Conservation (phyloP, 1,140 invertebrate genomes). For the Helicoverpa armigera region DNA sequence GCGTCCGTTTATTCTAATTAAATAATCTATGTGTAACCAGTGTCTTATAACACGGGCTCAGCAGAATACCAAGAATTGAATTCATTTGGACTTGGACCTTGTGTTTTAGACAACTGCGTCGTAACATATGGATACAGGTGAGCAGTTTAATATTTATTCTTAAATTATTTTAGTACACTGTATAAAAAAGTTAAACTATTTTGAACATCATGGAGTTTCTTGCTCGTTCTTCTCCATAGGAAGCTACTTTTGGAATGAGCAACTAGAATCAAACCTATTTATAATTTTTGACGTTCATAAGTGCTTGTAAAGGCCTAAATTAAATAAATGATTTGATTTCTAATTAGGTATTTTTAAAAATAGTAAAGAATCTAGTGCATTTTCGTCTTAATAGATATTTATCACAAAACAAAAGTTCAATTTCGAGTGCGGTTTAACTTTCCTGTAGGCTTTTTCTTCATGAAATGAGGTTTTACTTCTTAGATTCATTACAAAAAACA, state of each 20-base stretch:
- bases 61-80: constrained; percentile 55
- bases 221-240: too few relatives aligned
- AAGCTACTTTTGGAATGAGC: too few relatives aligned
- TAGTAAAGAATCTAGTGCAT: too few relatives aligned
- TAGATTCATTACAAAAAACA: too few relatives aligned
- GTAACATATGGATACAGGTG: constrained; percentile 30
- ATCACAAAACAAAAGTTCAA: too few relatives aligned
- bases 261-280: too few relatives aligned
- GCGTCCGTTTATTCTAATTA: background rate
- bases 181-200: background rate
- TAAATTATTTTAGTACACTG: background rate
- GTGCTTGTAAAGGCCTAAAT: too few relatives aligned
- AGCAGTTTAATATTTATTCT: background rate
- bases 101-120: constrained; percentile 25
- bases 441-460: too few relatives aligned
- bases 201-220: background rate
- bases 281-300: too few relatives aligned
- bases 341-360: background rate
- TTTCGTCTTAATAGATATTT: too few relatives aligned
- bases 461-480: too few relatives aligned
- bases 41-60: constrained; percentile 41
- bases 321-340: background rate
- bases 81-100: constrained; percentile 60
- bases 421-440: too few relatives aligned
- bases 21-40: constrained; percentile 36